These are phyloP conservation scores for Phymorhynchus buccinoides DNA, from an alignment of 1,140 invertebrate genomes.

Conservation along the genomic window DNA sequence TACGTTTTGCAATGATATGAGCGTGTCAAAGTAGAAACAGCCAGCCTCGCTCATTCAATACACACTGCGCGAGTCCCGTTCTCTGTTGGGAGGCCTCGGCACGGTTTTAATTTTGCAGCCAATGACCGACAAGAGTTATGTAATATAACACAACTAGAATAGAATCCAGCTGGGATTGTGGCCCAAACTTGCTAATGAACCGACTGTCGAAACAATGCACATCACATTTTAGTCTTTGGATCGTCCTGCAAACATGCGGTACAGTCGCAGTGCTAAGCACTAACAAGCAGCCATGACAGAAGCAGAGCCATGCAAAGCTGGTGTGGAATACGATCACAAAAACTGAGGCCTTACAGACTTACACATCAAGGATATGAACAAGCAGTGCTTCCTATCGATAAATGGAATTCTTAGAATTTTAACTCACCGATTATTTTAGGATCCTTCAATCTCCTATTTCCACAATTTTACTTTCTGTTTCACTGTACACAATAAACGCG, in stretches of 20 bases:
- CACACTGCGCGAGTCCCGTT: slow-evolving; percentile 15
- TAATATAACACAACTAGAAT: slow-evolving; percentile 35
- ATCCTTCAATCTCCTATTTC: not conserved
- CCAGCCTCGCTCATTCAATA: slow-evolving; percentile 36
- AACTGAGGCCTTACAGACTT: not conserved
- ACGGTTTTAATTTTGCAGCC: slow-evolving; percentile 38
- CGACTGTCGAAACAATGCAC: slow-evolving; percentile 31
- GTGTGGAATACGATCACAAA: not conserved
- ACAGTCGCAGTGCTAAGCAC: not conserved
- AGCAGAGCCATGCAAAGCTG: not conserved
- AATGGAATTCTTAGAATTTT: not conserved
- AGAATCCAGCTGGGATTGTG: slow-evolving; percentile 13
- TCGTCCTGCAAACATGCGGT: not conserved
- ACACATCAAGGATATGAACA: not conserved
- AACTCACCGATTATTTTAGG: slow-evolving; percentile 7
- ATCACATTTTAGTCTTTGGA: not conserved
- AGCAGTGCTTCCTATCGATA: not conserved
- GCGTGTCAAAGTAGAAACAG: slow-evolving; percentile 22
- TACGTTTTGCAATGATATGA: slow-evolving; percentile 36
- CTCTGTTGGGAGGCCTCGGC: slow-evolving; percentile 15
- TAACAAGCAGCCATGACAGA: not conserved
- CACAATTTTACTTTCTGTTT: slow-evolving; percentile 32
- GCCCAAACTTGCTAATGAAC: slow-evolving; percentile 38
- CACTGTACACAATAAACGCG: slow-evolving; percentile 28
- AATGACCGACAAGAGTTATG: slow-evolving; percentile 37